Evolutionary conservation across 2,797 vertebrate species (phyloP).

Genomic region (Syngnathus acus): DNA sequence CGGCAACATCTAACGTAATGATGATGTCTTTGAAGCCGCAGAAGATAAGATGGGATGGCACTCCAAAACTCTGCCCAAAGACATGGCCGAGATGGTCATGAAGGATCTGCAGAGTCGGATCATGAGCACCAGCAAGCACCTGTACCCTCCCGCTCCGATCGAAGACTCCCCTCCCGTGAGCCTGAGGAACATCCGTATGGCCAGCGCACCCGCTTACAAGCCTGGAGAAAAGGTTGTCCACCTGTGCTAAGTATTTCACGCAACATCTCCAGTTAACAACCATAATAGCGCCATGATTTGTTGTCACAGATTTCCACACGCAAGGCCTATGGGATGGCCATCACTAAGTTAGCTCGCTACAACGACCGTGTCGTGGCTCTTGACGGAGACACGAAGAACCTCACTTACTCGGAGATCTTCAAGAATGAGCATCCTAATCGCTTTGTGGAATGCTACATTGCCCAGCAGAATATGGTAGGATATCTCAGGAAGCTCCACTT

Average conservation of each 20-base stretch:
- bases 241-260: background rate
- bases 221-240: conserved; percentile 83
- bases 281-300: background rate
- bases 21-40: conserved; percentile 60
- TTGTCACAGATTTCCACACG: conserved; percentile 79
- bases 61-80: conserved; percentile 86
- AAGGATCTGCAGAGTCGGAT: conserved; percentile 84
- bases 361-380: conserved; percentile 83
- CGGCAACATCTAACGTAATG: background rate
- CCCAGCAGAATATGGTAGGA: conserved; percentile 94
- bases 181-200: conserved; percentile 86
- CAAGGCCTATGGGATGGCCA: conserved; percentile 84
- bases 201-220: conserved; percentile 85
- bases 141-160: conserved; percentile 76
- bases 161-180: conserved; percentile 82
- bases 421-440: conserved; percentile 89
- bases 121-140: conserved; percentile 85
- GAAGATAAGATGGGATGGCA: conserved; percentile 96
- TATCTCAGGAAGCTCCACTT: background rate
- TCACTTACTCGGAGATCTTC: conserved; percentile 88
- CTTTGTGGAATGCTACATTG: conserved; percentile 91
- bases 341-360: conserved; percentile 86
- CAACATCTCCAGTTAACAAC: too few species aligned
- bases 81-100: conserved; percentile 84
- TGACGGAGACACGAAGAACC: conserved; percentile 92